Evolutionary conservation across 1,140 invertebrate species (phyloP), one percentile per base, ranked within the genome.

Genomic region (Babylonia areolata): DNA sequence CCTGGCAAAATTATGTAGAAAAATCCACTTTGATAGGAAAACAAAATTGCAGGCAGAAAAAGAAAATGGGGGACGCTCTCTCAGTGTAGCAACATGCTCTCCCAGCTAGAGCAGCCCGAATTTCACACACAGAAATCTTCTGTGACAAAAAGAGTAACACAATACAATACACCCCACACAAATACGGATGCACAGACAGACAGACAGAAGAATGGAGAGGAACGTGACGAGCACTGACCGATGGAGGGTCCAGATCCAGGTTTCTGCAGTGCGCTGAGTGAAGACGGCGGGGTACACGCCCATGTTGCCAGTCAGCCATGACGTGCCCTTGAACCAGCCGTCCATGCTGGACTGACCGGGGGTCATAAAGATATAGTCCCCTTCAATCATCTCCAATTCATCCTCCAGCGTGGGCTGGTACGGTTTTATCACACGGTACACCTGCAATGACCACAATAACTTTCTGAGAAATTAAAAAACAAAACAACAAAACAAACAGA

Each of bases 211-310:
- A 33, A n/a, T 71, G 23, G 9, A 33, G 28, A 71, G 28, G 33
- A 9, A 9, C 69, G 5, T 12, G 28, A n/a, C 6, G 37, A 5
- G 5, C 20, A 46, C 83, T 82, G 81, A 93, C 92, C 96, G 96
- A 91, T 98, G 97, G 46, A 98, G 92, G 6, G 97, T 98, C 97
- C 97, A 98, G 1, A 97, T 97, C 94, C 98, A 97, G 2, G 97
- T 97, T 92, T 98, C 97, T 0, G 97, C 96, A 0, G 97, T 97
- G 58, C 97, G 95, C 92, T 96, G 96, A 0, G 97, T 97, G 88
- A 97, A 97, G 91, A 97, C 97, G 75, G 96, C 96, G 0, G 97
- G 97, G 88, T 98, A 95, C 91, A 96, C 96, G 0, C 97, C 97
- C 31, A 96, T 95, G 87, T 92, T 93, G 40, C 97, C 97, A 17